Percentiles rank a stretch among this genome's conserved stretches.
Evolutionary conservation across 2,888 invertebrate species (phyloP).

Genomic region (Brachypterus glaber): DNA sequence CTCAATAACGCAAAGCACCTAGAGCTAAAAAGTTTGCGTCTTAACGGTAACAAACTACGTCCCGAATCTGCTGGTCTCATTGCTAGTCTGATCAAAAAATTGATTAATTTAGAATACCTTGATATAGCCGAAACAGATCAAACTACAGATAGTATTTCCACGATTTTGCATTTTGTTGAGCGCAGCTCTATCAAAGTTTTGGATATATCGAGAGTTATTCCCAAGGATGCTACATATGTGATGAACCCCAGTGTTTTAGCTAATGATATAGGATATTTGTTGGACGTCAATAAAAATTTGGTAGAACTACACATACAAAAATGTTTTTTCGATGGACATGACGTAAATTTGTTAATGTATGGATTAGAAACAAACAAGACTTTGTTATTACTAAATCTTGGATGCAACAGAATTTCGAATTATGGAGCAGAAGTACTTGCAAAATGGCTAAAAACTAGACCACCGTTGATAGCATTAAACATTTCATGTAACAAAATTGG

Average conservation of each 20-base stretch:
- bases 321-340: conserved; percentile 50
- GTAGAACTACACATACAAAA: conserved; percentile 52
- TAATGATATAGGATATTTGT: conserved; percentile 42
- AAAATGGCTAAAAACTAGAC: conserved; percentile 45
- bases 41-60: conserved; percentile 53
- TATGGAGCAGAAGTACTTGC: conserved; percentile 47
- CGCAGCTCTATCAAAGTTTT: conserved; percentile 36
- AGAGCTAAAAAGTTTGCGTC: conserved; percentile 43
- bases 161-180: conserved; percentile 42
- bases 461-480: conserved; percentile 45
- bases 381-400: conserved; percentile 50
- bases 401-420: conserved; percentile 51
- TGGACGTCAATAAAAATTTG: conserved; percentile 38
- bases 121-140: conserved; percentile 52
- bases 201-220: conserved; percentile 39
- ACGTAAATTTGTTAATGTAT: conserved; percentile 46
- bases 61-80: conserved; percentile 45
- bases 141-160: conserved; percentile 47
- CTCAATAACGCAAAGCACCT: conserved; percentile 29
- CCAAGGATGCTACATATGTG: conserved; percentile 15
- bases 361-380: conserved; percentile 46
- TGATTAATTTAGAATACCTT: conserved; percentile 41
- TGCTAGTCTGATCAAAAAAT: conserved; percentile 43
- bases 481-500: conserved; percentile 49
- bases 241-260: conserved; percentile 38